These are phyloP conservation scores for Rhyacichthys aspro DNA, from an alignment of 2,797 vertebrate genomes.

Conservation along the genomic window DNA sequence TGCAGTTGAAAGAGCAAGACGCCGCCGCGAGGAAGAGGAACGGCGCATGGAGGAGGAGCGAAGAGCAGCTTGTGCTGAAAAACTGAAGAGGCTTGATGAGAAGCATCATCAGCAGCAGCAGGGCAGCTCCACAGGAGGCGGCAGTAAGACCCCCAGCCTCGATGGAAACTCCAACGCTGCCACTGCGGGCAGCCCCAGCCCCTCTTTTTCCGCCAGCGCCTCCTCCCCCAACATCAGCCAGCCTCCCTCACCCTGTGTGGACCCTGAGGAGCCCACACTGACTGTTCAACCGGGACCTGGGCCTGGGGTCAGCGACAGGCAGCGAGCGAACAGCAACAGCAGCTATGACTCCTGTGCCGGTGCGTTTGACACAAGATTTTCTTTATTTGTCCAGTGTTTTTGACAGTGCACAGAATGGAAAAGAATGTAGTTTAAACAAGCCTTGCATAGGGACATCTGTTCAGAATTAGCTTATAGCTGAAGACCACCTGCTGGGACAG, in stretches of 20 bases:
- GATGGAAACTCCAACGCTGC: conserved; percentile 74
- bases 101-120: conserved; percentile 86
- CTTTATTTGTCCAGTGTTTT: no score
- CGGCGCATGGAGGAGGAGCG: conserved; percentile 93
- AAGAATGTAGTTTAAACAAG: no score
- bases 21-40: conserved; percentile 91
- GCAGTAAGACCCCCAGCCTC: conserved; percentile 75
- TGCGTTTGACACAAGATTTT: conserved; percentile 36
- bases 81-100: conserved; percentile 92
- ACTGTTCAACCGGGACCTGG: conserved; percentile 50
- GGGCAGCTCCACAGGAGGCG: conserved; percentile 39
- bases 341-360: conserved; percentile 86
- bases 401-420: no score
- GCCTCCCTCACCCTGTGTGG: conserved; percentile 81
- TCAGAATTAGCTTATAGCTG: no score
- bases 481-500: no score
- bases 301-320: conserved; percentile 66
- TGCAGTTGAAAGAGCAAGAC: conserved; percentile 89
- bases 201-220: conserved; percentile 69
- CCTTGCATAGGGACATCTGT: no score
- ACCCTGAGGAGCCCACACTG: conserved; percentile 75
- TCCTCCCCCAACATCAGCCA: conserved; percentile 81
- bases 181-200: conserved; percentile 74
- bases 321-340: conserved; percentile 85
- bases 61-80: conserved; percentile 91